Evolutionary conservation across 2,113 vertebrate species (phyloP), one percentile per base, ranked within the genome.

Genomic region (Python bivittatus): DNA sequence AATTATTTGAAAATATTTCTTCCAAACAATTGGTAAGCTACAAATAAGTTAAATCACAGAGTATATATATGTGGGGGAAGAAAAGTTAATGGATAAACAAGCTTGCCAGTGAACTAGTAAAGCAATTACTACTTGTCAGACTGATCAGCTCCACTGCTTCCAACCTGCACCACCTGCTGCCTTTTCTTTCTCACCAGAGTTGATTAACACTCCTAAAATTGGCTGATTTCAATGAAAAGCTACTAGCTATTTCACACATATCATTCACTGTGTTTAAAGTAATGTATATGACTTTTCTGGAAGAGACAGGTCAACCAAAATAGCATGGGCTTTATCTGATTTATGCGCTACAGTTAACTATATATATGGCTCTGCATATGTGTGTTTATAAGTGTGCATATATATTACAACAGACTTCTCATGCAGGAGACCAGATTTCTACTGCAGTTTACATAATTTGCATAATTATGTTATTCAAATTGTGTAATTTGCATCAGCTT

Each of bases 101-200:
- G 23, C 0, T 1, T 85, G 1, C 1, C 1, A 13, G 0, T 93
- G 33, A 87, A 38, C 92, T 90, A 92, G 57, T 90, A 94, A 84
- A 92, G 9, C 6, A 79, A 72, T 90, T 90, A 0, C 7, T 91
- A 53, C 79, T 1, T 86, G 42, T 91, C 90, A 93, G 22, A 90
- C 60, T 38, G 89, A n/a, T 68, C 57, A 91, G 33, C 56, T 44
- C 0, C 44, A n/a, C 1, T 84, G 33, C 58, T 79, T 93, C 42
- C 53, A 72, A 0, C 92, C 87, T 87, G 52, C 88, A 88, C 2
- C 8, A 88, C 11, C 92, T 52, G 61, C 53, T 17, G 10, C 92
- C 64, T 86, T 94, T 95, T 94, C 93, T 5, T 57, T 95, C 84
- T 93, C 53, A 57, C 29, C 29, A n/a, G 33, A 5, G 12, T 56